phyloP scores from a whole-genome alignment of 1,140 invertebrate genomes.

The Oreohelix idahoensis region DNA sequence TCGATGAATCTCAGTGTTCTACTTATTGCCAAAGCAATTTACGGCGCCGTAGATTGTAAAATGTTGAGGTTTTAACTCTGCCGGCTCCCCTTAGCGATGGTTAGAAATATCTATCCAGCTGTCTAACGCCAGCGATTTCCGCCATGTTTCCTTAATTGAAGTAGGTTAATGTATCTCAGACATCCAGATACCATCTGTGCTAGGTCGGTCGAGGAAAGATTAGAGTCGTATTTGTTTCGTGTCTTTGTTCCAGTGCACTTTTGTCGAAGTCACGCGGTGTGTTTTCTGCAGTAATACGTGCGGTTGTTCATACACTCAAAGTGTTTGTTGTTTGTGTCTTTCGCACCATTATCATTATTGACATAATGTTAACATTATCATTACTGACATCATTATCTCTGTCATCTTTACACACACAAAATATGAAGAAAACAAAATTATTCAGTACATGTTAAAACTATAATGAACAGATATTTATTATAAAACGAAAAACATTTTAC shows the following conservation, averaged over 20 bases:
- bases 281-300: not conserved
- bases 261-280: not conserved
- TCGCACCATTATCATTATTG: too few species aligned
- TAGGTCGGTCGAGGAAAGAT: not conserved
- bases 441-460: too few species aligned
- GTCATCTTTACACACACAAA: too few species aligned
- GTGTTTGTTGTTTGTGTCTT: too few species aligned
- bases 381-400: too few species aligned
- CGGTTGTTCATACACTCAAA: too few species aligned
- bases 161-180: not conserved
- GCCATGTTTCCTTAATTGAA: not conserved
- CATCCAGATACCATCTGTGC: not conserved
- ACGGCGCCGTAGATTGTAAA: conserved; percentile 1
- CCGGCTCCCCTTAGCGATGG: not conserved
- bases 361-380: too few species aligned
- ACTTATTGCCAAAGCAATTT: not conserved
- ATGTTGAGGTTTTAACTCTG: not conserved
- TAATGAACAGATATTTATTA: too few species aligned
- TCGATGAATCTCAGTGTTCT: not conserved
- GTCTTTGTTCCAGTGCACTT: not conserved
- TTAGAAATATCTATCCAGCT: not conserved
- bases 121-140: not conserved
- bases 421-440: too few species aligned
- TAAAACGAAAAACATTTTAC: too few species aligned
- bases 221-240: not conserved